Conservation (phyloP, 1,140 invertebrate genomes). For the Pararge aegeria region DNA sequence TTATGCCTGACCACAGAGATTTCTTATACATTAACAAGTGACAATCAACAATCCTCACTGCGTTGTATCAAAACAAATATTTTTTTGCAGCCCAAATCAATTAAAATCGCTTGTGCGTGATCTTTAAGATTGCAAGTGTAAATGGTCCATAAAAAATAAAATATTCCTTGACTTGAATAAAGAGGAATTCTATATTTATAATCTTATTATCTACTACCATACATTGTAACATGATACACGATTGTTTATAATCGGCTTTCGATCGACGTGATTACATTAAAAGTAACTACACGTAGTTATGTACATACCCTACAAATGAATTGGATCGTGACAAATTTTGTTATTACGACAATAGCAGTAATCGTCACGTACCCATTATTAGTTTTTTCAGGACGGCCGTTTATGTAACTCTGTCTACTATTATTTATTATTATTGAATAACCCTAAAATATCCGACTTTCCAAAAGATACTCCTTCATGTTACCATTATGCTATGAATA, state of each 20-base stretch:
- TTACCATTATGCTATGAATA: too few species aligned
- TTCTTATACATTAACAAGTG: neutral
- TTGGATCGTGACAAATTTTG: conserved; percentile 19
- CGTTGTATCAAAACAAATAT: too few species aligned
- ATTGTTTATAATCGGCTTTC: neutral
- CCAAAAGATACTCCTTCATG: too few species aligned
- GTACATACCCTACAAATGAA: conserved; percentile 20
- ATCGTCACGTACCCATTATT: neutral
- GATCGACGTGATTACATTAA: neutral
- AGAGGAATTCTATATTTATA: neutral
- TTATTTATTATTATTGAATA: neutral
- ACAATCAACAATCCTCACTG: too few species aligned
- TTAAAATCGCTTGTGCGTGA: too few species aligned
- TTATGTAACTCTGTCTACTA: neutral
- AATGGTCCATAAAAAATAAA: too few species aligned
- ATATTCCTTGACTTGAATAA: neutral
- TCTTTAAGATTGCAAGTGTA: too few species aligned
- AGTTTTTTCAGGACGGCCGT: neutral
- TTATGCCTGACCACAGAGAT: neutral
- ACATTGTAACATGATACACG: neutral
- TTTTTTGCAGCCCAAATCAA: too few species aligned
- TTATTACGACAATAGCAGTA: neutral
- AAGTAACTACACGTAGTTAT: neutral
- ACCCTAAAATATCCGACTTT: too few species aligned
- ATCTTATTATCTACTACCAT: neutral